These are phyloP conservation scores for Melanotaenia duboulayi DNA, from an alignment of 2,113 vertebrate species.

Conservation along the genomic window DNA sequence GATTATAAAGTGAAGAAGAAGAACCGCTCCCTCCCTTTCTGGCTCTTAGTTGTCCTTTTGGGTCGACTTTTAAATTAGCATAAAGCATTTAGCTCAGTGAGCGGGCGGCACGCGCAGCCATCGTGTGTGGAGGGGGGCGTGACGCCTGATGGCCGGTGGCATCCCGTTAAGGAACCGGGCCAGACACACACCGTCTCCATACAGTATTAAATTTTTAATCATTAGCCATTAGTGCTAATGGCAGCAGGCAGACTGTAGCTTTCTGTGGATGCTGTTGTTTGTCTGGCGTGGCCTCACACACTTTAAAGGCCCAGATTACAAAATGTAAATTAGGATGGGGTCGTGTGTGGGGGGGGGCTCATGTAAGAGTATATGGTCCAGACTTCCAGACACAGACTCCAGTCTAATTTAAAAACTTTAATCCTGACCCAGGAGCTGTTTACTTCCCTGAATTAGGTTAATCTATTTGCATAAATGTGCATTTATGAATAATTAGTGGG, in stretches of 20 bases:
- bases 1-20: too few relatives aligned
- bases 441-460: slow-evolving; percentile 84
- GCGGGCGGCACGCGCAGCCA: slow-evolving; percentile 36
- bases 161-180: slow-evolving; percentile 11
- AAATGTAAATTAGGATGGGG: slow-evolving; percentile 62
- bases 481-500: slow-evolving; percentile 85
- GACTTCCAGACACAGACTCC: slow-evolving; percentile 67
- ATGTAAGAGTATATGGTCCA: slow-evolving; percentile 61
- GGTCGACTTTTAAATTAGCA: slow-evolving; percentile 42
- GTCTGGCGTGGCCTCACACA: slow-evolving; percentile 65
- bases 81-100: background rate
- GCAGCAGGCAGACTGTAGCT: slow-evolving; percentile 53
- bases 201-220: slow-evolving; percentile 67
- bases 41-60: too few relatives aligned
- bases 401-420: slow-evolving; percentile 81
- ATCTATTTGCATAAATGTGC: slow-evolving; percentile 86
- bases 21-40: too few relatives aligned
- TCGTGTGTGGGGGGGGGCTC: slow-evolving; percentile 3
- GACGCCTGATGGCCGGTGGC: slow-evolving; percentile 13
- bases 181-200: slow-evolving; percentile 46
- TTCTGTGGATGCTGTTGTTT: slow-evolving; percentile 59
- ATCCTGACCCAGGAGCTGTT: slow-evolving; percentile 78
- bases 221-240: slow-evolving; percentile 75
- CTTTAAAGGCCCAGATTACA: slow-evolving; percentile 72
- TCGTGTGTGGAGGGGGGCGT: slow-evolving; percentile 15